Percentiles rank a stretch among this genome's conserved stretches.
phyloP scores from a whole-genome alignment of 2,113 vertebrate species.

The Eptesicus fuscus region DNA sequence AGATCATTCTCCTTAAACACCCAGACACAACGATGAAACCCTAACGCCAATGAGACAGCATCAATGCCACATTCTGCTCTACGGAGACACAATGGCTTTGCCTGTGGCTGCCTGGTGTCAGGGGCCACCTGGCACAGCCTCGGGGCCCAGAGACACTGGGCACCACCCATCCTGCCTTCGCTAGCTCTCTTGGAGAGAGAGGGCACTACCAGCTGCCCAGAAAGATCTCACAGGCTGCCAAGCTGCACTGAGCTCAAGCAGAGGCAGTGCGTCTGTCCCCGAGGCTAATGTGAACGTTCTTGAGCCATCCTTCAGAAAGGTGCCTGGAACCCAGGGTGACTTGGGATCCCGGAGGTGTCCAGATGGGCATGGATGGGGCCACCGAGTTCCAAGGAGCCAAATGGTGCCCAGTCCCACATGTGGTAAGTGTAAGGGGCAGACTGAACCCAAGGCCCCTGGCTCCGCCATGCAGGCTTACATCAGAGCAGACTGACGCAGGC shows the following conservation, averaged over 20 bases:
- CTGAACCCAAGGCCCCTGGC: not conserved
- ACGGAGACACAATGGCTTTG: slow-evolving; percentile 42
- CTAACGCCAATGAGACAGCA: not conserved
- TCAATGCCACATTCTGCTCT: not conserved
- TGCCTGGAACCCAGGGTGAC: not conserved
- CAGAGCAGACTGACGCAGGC: not conserved
- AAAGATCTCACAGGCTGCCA: not conserved
- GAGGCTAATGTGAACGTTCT: not conserved
- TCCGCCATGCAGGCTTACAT: not conserved
- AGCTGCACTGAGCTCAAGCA: not conserved
- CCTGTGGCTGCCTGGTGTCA: slow-evolving; percentile 57
- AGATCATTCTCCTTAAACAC: not conserved
- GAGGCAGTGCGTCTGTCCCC: not conserved
- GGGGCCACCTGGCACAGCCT: slow-evolving; percentile 72
- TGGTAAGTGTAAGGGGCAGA: not conserved
- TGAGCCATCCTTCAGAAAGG: not conserved
- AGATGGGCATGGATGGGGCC: not conserved
- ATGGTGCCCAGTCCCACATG: not conserved
- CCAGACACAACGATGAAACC: not conserved
- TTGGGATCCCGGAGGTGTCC: not conserved
- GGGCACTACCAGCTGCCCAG: not conserved
- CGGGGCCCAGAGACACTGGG: slow-evolving; percentile 32
- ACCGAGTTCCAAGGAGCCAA: not conserved
- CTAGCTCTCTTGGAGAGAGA: not conserved
- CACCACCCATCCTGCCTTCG: slow-evolving; percentile 44